These are phyloP conservation scores for Aspiorhynchus laticeps DNA, from an alignment of 2,113 vertebrate genomes.

Conservation along the genomic window DNA sequence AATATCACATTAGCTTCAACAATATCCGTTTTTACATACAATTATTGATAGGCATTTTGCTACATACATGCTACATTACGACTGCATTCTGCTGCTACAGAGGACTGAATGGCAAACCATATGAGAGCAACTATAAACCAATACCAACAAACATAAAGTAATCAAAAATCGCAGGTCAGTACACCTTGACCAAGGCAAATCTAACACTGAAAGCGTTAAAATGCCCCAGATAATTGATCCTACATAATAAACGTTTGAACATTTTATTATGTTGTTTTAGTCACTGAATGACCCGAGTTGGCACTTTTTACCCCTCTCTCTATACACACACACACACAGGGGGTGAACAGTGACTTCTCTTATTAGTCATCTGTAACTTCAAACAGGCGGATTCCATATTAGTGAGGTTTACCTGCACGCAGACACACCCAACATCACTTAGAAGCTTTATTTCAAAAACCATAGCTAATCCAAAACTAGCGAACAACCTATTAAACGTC, in stretches of 20 bases:
- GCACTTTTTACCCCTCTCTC: not conserved
- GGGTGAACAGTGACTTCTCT: not conserved
- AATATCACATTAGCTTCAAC: not conserved
- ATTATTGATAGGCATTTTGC: too few species aligned
- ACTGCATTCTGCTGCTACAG: too few species aligned
- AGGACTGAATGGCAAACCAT: too few species aligned
- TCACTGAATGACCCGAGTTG: not conserved
- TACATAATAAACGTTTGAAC: not conserved
- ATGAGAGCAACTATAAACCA: too few species aligned
- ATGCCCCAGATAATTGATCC: not conserved
- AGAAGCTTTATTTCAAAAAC: slow-evolving; percentile 55
- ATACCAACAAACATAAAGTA: too few species aligned
- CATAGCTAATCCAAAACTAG: not conserved
- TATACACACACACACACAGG: not conserved
- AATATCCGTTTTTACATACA: not conserved
- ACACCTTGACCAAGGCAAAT: not conserved
- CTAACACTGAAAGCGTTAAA: not conserved
- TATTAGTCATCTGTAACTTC: not conserved
- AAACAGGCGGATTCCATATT: not conserved
- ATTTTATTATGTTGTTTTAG: not conserved
- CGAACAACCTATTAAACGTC: not conserved
- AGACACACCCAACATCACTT: slow-evolving; percentile 65
- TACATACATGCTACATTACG: too few species aligned
- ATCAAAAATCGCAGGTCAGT: not conserved
- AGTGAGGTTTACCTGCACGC: slow-evolving; percentile 29